phyloP scores from a whole-genome alignment of 2,113 vertebrate species.

The Papio anubis region DNA sequence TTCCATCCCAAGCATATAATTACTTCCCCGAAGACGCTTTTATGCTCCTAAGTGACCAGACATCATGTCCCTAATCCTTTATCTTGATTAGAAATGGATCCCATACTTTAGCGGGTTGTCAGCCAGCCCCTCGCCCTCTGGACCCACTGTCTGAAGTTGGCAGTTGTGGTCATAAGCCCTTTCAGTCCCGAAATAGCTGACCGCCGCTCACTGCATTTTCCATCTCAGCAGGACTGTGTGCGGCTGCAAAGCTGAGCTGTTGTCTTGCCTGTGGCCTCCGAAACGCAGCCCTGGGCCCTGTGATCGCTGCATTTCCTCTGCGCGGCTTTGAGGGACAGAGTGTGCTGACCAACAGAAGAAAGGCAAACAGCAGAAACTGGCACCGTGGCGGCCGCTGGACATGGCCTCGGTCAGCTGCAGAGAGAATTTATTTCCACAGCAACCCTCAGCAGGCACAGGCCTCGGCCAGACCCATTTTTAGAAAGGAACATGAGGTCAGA shows the following conservation, averaged over 20 bases:
- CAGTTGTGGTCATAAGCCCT: neutral
- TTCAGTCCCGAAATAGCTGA: slow-evolving; percentile 32
- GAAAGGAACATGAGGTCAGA: neutral
- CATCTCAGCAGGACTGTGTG: rapidly evolving
- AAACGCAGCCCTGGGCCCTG: neutral
- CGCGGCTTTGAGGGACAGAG: rapidly evolving
- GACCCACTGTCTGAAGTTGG: neutral
- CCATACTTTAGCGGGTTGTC: rapidly evolving
- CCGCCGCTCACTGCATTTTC: neutral
- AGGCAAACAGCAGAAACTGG: neutral
- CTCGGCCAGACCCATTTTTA: rapidly evolving
- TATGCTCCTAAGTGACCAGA: neutral
- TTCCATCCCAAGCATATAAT: neutral
- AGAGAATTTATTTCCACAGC: neutral
- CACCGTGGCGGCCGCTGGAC: rapidly evolving
- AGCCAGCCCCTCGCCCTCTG: slow-evolving; percentile 29
- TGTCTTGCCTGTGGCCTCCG: neutral
- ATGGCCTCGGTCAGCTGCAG: neutral
- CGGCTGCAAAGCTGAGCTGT: neutral
- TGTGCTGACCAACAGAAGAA: neutral
- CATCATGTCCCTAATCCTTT: neutral
- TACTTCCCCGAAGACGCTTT: slow-evolving; percentile 1
- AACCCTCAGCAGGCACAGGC: neutral
- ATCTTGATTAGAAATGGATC: neutral
- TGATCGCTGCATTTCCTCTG: rapidly evolving